Evolutionary conservation across 2,113 vertebrate genomes (phyloP).

Genomic region (Panthera tigris): DNA sequence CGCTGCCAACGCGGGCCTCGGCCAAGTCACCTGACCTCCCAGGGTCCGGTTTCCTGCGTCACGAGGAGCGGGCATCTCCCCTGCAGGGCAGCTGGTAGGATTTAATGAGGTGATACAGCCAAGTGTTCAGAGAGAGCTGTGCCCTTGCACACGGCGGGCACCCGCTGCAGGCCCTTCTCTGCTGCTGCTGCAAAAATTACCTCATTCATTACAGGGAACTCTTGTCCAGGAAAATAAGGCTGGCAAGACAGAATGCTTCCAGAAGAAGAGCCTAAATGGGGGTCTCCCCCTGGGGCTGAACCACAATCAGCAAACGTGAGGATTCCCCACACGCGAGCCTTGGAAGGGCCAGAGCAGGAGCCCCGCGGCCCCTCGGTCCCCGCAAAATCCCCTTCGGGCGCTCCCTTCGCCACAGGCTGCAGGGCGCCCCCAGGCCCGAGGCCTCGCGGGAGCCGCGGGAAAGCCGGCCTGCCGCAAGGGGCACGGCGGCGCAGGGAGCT

Average conservation of each 20-base stretch:
- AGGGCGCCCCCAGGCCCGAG: fast-evolving
- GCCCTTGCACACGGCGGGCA: background rate
- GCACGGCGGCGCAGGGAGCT: fast-evolving
- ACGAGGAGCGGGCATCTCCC: background rate
- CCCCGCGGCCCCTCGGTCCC: fast-evolving
- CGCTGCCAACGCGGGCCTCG: fast-evolving
- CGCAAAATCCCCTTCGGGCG: background rate
- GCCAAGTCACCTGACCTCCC: background rate
- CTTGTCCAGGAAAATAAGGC: fast-evolving
- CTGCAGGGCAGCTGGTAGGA: background rate
- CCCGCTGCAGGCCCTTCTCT: background rate
- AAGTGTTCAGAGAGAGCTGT: background rate
- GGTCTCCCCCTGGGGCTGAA: background rate
- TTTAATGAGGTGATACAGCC: too few species aligned
- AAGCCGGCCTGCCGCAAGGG: fast-evolving
- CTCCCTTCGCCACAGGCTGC: too few species aligned
- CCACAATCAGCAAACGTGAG: background rate
- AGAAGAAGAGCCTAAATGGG: background rate
- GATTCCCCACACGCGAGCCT: fast-evolving
- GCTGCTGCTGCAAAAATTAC: background rate
- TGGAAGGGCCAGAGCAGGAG: background rate
- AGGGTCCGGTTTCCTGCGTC: background rate
- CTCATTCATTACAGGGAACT: background rate
- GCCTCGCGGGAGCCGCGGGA: background rate
- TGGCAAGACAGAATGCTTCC: background rate